Evolutionary conservation across 2,888 invertebrate genomes (phyloP).

Genomic region (Acholoe squamosa): DNA sequence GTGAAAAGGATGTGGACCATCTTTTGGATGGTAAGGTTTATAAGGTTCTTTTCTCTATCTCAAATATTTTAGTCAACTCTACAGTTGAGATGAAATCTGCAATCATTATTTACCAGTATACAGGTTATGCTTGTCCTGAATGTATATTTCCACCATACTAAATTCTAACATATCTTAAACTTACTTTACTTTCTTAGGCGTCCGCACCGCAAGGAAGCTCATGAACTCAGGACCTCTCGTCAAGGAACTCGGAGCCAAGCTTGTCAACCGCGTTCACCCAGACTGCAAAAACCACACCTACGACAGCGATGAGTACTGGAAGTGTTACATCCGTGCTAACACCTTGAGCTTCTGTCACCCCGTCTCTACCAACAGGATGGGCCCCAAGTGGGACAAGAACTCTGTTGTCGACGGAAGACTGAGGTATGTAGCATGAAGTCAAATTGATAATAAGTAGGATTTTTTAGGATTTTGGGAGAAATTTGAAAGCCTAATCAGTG

Average conservation of each 20-base stretch:
- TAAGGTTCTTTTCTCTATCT: not conserved
- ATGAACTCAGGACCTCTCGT: not conserved
- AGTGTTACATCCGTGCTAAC: slow-evolving; percentile 10
- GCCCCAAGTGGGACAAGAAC: not conserved
- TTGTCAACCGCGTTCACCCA: not conserved
- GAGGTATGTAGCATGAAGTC: slow-evolving; percentile 54
- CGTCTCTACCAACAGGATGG: not conserved
- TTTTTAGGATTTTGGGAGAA: not conserved
- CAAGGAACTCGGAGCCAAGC: not conserved
- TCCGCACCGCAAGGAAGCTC: not conserved
- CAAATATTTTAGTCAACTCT: too few species aligned
- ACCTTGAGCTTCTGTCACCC: not conserved
- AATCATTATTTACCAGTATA: not conserved
- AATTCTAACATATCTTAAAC: too few species aligned
- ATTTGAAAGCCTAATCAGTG: too few species aligned
- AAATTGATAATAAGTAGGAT: not conserved
- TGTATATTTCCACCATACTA: too few species aligned
- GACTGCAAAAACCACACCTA: not conserved
- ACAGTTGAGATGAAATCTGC: not conserved
- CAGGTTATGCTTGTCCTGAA: not conserved
- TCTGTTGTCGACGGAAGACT: slow-evolving; percentile 9
- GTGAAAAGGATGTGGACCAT: not conserved
- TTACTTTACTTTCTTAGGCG: not conserved
- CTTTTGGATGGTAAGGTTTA: slow-evolving; percentile 27
- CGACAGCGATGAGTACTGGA: slow-evolving; percentile 46